These are phyloP conservation scores for Thunnus thynnus DNA, from an alignment of 2,113 vertebrate genomes.

Conservation along the genomic window DNA sequence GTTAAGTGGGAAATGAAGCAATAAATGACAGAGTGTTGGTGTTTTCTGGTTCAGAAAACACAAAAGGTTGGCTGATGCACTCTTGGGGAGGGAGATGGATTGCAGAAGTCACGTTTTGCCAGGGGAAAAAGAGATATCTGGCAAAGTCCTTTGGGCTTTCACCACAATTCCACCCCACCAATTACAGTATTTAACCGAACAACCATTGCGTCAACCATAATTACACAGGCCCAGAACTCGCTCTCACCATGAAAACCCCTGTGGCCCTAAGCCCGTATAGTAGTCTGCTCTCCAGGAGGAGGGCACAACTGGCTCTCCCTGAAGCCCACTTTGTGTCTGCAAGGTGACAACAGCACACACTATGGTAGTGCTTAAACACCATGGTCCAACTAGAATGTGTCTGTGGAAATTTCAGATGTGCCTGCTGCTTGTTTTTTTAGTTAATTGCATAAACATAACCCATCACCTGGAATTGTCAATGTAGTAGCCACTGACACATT, in stretches of 20 bases:
- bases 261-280: slow-evolving; percentile 30
- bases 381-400: not conserved
- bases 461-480: not conserved
- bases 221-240: slow-evolving; percentile 55
- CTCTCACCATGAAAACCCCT: slow-evolving; percentile 68
- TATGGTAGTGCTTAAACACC: not conserved
- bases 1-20: slow-evolving; percentile 27
- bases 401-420: not conserved
- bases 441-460: not conserved
- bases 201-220: slow-evolving; percentile 79
- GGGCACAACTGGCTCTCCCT: not conserved
- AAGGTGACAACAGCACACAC: slow-evolving; percentile 12
- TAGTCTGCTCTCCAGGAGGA: slow-evolving; percentile 25
- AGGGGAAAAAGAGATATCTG: slow-evolving; percentile 48
- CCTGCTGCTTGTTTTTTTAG: not conserved
- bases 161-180: slow-evolving; percentile 68
- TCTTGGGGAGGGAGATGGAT: not conserved
- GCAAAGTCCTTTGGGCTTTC: slow-evolving; percentile 52
- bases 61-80: slow-evolving; percentile 26
- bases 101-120: slow-evolving; percentile 47
- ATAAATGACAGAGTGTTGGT: slow-evolving; percentile 23
- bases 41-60: slow-evolving; percentile 50
- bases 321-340: not conserved
- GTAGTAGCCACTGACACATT: not conserved
- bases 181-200: slow-evolving; percentile 73